A percentile compares a stretch with the other conserved stretches of the same genome.
These are phyloP conservation scores for Salmo trutta DNA, from an alignment of 2,797 vertebrate species.

Conservation along the genomic window DNA sequence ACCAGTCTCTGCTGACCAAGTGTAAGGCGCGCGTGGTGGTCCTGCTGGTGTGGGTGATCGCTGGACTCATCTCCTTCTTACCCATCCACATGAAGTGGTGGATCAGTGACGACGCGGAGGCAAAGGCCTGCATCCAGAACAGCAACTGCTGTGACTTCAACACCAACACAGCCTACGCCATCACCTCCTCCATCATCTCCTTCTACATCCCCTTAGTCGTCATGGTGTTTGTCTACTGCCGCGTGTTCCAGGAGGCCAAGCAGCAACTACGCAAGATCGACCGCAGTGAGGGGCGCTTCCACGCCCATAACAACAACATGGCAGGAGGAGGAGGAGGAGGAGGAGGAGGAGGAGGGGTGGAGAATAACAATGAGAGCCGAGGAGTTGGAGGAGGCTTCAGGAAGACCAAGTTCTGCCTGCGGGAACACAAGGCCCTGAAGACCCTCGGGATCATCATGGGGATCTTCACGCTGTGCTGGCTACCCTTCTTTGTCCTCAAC, in stretches of 20 bases:
- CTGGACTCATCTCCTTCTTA: conserved; percentile 89
- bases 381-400: conserved; percentile 43
- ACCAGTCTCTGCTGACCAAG: conserved; percentile 94
- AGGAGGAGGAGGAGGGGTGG: conserved; percentile 28
- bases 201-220: conserved; percentile 93
- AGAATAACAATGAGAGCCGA: conserved; percentile 49
- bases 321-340: conserved; percentile 32
- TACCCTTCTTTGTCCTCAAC: conserved; percentile 96
- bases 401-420: conserved; percentile 86
- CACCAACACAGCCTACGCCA: conserved; percentile 86
- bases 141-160: conserved; percentile 89
- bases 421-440: conserved; percentile 97
- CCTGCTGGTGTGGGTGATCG: conserved; percentile 91
- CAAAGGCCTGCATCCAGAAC: conserved; percentile 64
- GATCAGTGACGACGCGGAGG: conserved; percentile 56
- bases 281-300: conserved; percentile 88
- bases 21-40: conserved; percentile 88
- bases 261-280: conserved; percentile 93
- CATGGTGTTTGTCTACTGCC: conserved; percentile 96
- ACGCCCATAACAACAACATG: conserved; percentile 74
- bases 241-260: conserved; percentile 93
- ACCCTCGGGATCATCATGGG: conserved; percentile 99
- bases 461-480: conserved; percentile 94
- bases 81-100: conserved; percentile 94
- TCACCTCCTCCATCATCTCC: conserved; percentile 92